phyloP scores from a whole-genome alignment of 2,888 invertebrate genomes.

The Gortyna flavago region DNA sequence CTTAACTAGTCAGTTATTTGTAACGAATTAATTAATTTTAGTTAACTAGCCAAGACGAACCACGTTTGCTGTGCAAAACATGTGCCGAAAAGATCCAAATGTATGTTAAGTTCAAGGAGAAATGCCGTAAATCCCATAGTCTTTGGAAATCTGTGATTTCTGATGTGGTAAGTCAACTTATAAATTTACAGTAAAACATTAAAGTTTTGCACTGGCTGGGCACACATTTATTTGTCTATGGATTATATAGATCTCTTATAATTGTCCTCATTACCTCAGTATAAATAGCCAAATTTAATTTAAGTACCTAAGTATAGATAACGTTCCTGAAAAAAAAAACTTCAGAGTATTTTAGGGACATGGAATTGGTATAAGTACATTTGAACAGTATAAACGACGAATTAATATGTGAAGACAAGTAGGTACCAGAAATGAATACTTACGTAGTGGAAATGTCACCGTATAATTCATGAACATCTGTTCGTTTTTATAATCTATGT shows the following conservation, averaged over 20 bases:
- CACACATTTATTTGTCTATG: neutral
- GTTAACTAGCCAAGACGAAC: constrained; percentile 54
- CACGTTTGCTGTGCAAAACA: constrained; percentile 56
- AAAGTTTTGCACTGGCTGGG: neutral
- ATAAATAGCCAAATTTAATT: neutral
- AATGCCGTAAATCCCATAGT: constrained; percentile 70
- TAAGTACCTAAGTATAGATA: neutral
- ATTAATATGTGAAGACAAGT: neutral
- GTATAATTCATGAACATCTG: neutral
- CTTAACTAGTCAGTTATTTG: neutral
- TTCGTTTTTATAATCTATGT: neutral
- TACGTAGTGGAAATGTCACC: neutral
- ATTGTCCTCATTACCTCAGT: neutral
- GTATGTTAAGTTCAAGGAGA: constrained; percentile 72
- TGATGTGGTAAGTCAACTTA: constrained; percentile 48
- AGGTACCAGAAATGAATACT: neutral
- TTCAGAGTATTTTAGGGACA: neutral
- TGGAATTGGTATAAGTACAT: neutral
- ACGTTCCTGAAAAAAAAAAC: neutral
- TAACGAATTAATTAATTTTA: constrained; percentile 2
- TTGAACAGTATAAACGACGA: neutral
- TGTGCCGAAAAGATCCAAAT: constrained; percentile 70
- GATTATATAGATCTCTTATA: neutral
- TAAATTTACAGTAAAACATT: neutral
- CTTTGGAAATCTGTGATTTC: constrained; percentile 70